phyloP scores from a whole-genome alignment of 92 coral and sea anemone genomes.

The Phenganax subtilis region DNA sequence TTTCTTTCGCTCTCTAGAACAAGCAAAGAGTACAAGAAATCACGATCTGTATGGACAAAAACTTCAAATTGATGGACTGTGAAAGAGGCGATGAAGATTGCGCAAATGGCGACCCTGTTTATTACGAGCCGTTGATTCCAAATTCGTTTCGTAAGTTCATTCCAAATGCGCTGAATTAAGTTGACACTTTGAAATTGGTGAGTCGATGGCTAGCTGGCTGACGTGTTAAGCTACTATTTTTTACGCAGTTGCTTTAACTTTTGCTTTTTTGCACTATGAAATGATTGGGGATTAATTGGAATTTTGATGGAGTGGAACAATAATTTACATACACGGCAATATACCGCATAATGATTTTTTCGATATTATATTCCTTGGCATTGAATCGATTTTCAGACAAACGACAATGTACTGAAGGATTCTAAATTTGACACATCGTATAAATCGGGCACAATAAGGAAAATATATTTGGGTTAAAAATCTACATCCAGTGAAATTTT shows the following conservation, averaged over 20 bases:
- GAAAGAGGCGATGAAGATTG: constrained; percentile 51
- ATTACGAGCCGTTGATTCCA: constrained; percentile 60
- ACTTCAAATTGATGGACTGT: constrained; percentile 54
- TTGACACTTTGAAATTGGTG: constrained; percentile 4
- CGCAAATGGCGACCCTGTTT: constrained; percentile 40
- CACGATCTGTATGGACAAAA: constrained; percentile 73
- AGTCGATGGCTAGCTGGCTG: neutral
- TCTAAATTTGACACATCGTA: too few species aligned
- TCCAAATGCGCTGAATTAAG: too few species aligned
- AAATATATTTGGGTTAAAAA: too few species aligned
- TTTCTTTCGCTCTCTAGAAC: constrained; percentile 36
- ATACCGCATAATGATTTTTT: too few species aligned
- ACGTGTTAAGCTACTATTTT: neutral
- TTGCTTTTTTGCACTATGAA: neutral
- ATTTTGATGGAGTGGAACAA: too few species aligned
- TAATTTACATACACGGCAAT: too few species aligned
- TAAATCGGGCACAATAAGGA: too few species aligned
- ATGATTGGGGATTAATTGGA: too few species aligned
- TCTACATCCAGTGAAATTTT: neutral
- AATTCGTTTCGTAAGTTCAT: neutral
- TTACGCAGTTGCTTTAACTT: neutral
- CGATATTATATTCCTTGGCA: too few species aligned
- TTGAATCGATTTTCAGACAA: too few species aligned
- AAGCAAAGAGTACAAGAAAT: constrained; percentile 57
- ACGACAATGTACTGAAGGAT: too few species aligned